Evolutionary conservation across 2,113 vertebrate genomes (phyloP).

Genomic region (Burhinus bistriatus): DNA sequence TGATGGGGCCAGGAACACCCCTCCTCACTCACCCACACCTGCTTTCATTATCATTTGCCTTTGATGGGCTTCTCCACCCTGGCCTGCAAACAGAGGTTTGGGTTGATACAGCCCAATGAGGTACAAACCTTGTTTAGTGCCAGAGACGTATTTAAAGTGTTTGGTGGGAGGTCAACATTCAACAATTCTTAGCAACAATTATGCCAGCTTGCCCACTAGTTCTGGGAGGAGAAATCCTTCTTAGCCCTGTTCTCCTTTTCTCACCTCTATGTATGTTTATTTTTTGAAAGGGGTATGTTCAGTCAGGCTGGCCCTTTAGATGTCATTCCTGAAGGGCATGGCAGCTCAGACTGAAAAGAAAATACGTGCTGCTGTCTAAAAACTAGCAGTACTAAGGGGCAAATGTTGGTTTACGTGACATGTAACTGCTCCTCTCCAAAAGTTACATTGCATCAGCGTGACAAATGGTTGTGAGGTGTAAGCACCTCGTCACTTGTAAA

Average conservation of each 20-base stretch:
- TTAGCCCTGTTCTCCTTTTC: not conserved
- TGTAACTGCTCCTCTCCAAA: not conserved
- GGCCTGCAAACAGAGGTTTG: not conserved
- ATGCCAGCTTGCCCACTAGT: not conserved
- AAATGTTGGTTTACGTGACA: not conserved
- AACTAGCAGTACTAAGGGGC: not conserved
- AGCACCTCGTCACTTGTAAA: not conserved
- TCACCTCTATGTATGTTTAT: not conserved
- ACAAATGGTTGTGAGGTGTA: not conserved
- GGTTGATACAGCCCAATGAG: not conserved
- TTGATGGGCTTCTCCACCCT: not conserved
- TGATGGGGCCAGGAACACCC: not conserved
- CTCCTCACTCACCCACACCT: constrained; percentile 33
- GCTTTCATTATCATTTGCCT: constrained; percentile 22
- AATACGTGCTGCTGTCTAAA: not conserved
- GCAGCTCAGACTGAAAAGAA: not conserved
- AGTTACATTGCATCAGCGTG: not conserved
- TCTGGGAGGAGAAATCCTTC: not conserved
- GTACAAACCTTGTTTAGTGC: not conserved
- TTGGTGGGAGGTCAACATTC: not conserved
- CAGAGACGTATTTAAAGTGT: not conserved
- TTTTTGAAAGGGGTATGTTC: not conserved
- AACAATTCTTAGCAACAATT: not conserved
- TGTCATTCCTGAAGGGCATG: not conserved
- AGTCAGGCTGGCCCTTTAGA: not conserved